phyloP scores from a whole-genome alignment of 2,888 invertebrate species.

The Margaritifera margaritifera region DNA sequence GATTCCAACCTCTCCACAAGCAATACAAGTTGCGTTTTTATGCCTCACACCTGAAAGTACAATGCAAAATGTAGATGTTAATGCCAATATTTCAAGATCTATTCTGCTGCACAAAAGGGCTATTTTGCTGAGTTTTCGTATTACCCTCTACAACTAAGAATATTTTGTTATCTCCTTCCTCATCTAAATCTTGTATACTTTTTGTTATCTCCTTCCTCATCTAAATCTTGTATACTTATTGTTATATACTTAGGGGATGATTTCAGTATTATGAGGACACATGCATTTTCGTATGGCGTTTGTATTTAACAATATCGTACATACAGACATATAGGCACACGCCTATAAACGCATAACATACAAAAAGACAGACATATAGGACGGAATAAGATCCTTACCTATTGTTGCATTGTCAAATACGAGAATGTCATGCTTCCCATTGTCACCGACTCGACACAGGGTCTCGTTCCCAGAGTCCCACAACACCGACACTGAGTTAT shows the following conservation, averaged over 20 bases:
- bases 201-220: too few relatives aligned
- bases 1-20: conserved; percentile 25
- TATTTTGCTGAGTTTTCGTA: too few relatives aligned
- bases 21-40: conserved; percentile 10
- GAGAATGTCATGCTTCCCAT: conserved; percentile 84
- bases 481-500: conserved; percentile 88
- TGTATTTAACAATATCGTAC: too few relatives aligned
- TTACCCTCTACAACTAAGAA: too few relatives aligned
- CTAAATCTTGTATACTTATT: too few relatives aligned
- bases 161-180: too few relatives aligned
- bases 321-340: not conserved
- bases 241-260: too few relatives aligned
- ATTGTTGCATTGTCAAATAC: conserved; percentile 87
- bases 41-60: conserved; percentile 14
- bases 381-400: conserved; percentile 76
- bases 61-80: not conserved
- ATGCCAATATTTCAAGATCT: not conserved
- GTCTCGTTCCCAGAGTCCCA: conserved; percentile 78
- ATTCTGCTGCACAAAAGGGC: not conserved
- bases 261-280: too few relatives aligned
- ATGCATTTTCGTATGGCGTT: too few relatives aligned
- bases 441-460: conserved; percentile 84
- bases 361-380: not conserved
- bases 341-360: not conserved
- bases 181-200: too few relatives aligned